These are phyloP conservation scores for Neodiprion virginianus DNA, from an alignment of 1,140 invertebrate genomes.

Conservation along the genomic window DNA sequence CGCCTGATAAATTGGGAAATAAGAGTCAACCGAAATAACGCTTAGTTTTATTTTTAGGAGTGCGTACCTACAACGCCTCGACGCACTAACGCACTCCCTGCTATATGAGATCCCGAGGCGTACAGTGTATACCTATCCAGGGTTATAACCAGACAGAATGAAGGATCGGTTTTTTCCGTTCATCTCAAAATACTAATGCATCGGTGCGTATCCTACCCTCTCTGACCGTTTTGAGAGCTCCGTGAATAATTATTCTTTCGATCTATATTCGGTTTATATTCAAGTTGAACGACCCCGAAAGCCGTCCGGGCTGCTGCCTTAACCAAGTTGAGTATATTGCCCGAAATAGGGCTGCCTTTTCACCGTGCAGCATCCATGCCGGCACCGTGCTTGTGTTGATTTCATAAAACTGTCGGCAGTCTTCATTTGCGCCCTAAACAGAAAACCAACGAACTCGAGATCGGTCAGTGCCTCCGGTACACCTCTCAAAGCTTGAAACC, in stretches of 20 bases:
- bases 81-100: neutral
- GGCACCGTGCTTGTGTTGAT: neutral
- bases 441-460: neutral
- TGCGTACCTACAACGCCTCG: neutral
- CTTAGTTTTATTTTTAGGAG: constrained; percentile 3
- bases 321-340: neutral
- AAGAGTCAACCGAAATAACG: constrained; percentile 4
- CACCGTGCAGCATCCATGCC: neutral
- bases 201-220: too few species aligned
- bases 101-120: too few species aligned
- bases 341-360: neutral
- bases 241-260: neutral
- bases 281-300: constrained; percentile 2
- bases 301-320: too few species aligned
- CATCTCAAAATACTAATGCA: neutral
- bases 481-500: too few species aligned
- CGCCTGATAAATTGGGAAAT: constrained; percentile 7
- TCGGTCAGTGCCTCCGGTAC: too few species aligned
- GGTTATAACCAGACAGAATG: neutral
- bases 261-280: constrained; percentile 3
- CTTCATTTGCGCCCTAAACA: constrained; percentile 1
- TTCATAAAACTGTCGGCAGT: constrained; percentile 5
- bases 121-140: too few species aligned
- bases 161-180: neutral
- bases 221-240: neutral